Conservation (phyloP, 2,888 invertebrate species). For the Flexamia atlantica region DNA sequence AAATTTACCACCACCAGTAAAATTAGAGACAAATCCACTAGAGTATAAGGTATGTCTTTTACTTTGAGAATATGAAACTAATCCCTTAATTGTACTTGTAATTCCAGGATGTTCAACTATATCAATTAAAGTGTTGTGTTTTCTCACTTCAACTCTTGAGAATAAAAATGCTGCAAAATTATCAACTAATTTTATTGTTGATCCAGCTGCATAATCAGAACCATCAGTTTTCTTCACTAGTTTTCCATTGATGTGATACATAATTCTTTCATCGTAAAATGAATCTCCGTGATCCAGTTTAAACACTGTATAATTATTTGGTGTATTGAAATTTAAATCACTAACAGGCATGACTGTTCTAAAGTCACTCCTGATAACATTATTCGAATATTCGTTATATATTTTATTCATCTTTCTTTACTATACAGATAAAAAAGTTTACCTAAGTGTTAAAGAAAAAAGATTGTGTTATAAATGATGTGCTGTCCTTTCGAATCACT, state of each 20-base stretch:
- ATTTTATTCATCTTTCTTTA: too few relatives aligned
- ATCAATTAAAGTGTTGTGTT: constrained; percentile 27
- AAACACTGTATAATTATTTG: too few relatives aligned
- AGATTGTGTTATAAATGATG: too few relatives aligned
- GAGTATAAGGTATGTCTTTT: neutral
- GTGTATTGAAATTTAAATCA: too few relatives aligned
- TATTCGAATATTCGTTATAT: too few relatives aligned
- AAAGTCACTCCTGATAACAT: too few relatives aligned
- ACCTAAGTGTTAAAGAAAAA: too few relatives aligned
- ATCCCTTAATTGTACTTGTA: constrained; percentile 40
- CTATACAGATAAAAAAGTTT: too few relatives aligned
- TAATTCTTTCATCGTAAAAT: too few relatives aligned
- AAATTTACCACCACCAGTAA: constrained; percentile 40
- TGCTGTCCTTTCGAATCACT: too few relatives aligned
- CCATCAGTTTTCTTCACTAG: constrained; percentile 23
- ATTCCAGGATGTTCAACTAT: constrained; percentile 44
- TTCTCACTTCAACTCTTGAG: constrained; percentile 29
- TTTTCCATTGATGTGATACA: constrained; percentile 8
- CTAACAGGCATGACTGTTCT: too few relatives aligned
- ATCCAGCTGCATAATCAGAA: neutral
- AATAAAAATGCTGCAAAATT: constrained; percentile 40
- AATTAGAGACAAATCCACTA: neutral
- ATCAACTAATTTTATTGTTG: constrained; percentile 38
- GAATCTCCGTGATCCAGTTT: too few relatives aligned
- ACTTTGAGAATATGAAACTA: neutral